A percentile compares a stretch with the other conserved stretches of the same genome.
Evolutionary conservation across 2,797 vertebrate species (phyloP).

Genomic region (Selene dorsalis): DNA sequence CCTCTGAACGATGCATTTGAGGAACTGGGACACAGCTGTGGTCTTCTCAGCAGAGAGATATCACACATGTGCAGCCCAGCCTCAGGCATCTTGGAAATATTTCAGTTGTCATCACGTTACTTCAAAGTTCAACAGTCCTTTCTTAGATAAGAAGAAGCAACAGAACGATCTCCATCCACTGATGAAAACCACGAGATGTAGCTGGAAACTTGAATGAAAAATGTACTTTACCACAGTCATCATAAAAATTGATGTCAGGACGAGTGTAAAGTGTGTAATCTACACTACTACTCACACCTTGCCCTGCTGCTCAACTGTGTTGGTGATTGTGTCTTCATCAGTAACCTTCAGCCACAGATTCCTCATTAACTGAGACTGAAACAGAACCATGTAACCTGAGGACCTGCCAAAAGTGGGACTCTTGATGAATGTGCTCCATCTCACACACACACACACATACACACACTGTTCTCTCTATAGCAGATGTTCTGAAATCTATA

Average conservation of each 20-base stretch:
- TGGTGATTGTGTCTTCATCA: slow-evolving; percentile 23
- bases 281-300: neutral
- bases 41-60: neutral
- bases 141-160: neutral
- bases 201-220: neutral
- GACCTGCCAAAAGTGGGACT: slow-evolving; percentile 62
- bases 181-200: slow-evolving; percentile 1
- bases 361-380: slow-evolving; percentile 40
- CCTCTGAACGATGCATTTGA: too few species aligned
- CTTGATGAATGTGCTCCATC: slow-evolving; percentile 62
- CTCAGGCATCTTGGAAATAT: neutral
- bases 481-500: slow-evolving; percentile 55
- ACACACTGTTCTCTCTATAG: slow-evolving; percentile 11
- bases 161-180: neutral
- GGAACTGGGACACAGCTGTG: too few species aligned
- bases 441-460: neutral
- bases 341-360: slow-evolving; percentile 17
- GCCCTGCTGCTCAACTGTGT: slow-evolving; percentile 10
- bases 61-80: slow-evolving; percentile 18
- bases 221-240: neutral
- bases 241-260: slow-evolving; percentile 5
- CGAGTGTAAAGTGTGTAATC: slow-evolving; percentile 9
- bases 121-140: neutral
- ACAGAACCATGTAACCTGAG: slow-evolving; percentile 52
- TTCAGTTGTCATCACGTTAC: neutral